Percentiles rank a stretch among this genome's conserved stretches.
These are phyloP conservation scores for Astropecten irregularis DNA, from an alignment of 53 echinoderm and acorn worm species.

Conservation along the genomic window DNA sequence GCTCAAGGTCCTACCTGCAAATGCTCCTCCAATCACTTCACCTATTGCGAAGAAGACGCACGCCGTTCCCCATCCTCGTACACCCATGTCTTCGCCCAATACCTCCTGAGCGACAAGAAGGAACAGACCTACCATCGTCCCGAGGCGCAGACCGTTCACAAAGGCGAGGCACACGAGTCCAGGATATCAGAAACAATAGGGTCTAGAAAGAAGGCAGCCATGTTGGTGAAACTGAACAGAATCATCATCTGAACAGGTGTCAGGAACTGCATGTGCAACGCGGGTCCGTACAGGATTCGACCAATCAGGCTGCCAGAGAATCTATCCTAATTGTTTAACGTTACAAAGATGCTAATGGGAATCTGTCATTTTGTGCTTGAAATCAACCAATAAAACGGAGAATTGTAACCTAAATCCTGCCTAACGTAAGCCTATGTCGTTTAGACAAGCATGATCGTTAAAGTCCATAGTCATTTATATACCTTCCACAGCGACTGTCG, in stretches of 20 bases:
- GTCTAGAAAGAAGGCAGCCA: conserved; percentile 37
- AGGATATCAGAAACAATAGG: not conserved
- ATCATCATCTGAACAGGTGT: conserved; percentile 29
- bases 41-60: conserved; percentile 34
- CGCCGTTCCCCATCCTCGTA: conserved; percentile 19
- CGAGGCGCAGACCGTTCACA: conserved; percentile 30
- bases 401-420: no score
- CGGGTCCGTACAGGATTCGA: conserved; percentile 39
- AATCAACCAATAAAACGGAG: no score
- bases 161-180: conserved; percentile 9
- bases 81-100: conserved; percentile 8
- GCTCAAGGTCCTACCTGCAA: conserved; percentile 34
- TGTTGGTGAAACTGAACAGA: conserved; percentile 28
- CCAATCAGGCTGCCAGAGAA: conserved; percentile 60
- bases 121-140: conserved; percentile 19
- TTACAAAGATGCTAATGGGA: no score
- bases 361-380: no score
- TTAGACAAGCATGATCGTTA: no score
- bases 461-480: no score
- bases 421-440: no score
- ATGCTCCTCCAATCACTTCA: conserved; percentile 45
- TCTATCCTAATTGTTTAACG: no score
- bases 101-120: conserved; percentile 28
- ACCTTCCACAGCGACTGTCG: no score
- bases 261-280: conserved; percentile 6